Conservation (phyloP, 2,113 vertebrate genomes). For the Catharus fuscescens region DNA sequence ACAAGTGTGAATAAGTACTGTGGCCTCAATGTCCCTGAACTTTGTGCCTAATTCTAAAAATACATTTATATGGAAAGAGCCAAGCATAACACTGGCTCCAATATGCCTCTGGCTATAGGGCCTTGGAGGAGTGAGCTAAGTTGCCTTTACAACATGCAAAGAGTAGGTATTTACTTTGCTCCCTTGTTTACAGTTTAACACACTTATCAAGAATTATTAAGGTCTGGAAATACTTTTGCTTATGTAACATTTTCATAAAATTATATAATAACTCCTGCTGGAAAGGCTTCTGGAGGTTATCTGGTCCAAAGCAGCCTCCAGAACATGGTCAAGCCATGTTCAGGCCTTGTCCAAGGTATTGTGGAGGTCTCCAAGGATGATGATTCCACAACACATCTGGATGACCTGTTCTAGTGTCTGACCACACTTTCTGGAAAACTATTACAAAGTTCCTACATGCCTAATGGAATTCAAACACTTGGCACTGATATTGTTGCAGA, state of each 20-base stretch:
- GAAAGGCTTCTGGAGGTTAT: not conserved
- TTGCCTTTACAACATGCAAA: not conserved
- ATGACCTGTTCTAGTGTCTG: not conserved
- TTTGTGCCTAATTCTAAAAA: constrained; percentile 6
- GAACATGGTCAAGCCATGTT: not conserved
- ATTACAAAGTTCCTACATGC: not conserved
- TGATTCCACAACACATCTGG: not conserved
- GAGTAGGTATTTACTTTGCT: not conserved
- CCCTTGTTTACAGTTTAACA: constrained; percentile 25
- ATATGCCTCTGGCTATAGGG: constrained; percentile 9
- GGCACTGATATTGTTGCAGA: not conserved
- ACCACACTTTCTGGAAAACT: not conserved
- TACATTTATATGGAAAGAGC: not conserved
- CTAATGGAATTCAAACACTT: not conserved
- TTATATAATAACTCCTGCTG: not conserved
- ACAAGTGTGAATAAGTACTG: not conserved
- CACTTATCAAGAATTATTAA: not conserved
- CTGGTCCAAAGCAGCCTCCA: not conserved
- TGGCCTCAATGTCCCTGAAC: not conserved
- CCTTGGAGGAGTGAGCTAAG: constrained; percentile 18
- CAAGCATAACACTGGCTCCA: not conserved
- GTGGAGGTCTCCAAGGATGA: not conserved
- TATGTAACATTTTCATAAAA: constrained; percentile 1
- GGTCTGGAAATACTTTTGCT: not conserved
- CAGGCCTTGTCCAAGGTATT: not conserved